Percentiles rank a stretch among this genome's conserved stretches.
Conservation (phyloP, 2,113 vertebrate species). For the Hippocampus abdominalis region DNA sequence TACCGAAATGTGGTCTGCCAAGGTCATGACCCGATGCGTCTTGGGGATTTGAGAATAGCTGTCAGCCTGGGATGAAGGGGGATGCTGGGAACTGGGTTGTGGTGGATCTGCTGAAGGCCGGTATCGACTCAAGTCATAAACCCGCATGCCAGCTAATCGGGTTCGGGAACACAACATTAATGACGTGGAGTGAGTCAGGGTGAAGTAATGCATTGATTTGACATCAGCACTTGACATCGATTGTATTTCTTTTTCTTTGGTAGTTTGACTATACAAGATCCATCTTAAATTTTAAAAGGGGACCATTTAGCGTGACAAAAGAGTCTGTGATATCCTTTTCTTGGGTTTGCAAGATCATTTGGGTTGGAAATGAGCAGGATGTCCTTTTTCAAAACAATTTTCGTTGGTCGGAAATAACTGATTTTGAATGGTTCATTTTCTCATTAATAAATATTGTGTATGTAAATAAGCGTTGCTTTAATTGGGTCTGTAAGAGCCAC, state of each 20-base stretch:
- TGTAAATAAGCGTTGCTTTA: too few relatives aligned
- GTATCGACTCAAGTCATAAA: conserved; percentile 84
- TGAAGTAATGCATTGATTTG: conserved; percentile 4
- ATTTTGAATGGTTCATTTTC: too few relatives aligned
- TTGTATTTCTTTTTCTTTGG: not conserved
- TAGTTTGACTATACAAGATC: too few relatives aligned
- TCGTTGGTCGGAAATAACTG: too few relatives aligned
- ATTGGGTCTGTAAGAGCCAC: too few relatives aligned
- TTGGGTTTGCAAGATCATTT: too few relatives aligned
- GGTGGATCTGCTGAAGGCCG: conserved; percentile 64
- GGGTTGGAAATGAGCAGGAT: too few relatives aligned
- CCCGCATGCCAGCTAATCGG: conserved; percentile 71
- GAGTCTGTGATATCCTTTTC: too few relatives aligned
- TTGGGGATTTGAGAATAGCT: conserved; percentile 80
- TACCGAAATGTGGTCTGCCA: conserved; percentile 98
- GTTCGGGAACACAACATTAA: conserved; percentile 11
- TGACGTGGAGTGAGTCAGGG: conserved; percentile 1
- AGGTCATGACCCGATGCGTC: conserved; percentile 92
- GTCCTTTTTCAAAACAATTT: too few relatives aligned
- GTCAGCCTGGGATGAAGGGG: conserved; percentile 77
- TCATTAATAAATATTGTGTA: too few relatives aligned
- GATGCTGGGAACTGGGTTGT: conserved; percentile 77
- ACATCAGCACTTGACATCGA: conserved; percentile 10
- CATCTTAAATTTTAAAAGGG: too few relatives aligned
- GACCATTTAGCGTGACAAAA: too few relatives aligned